Percentiles rank a stretch among this genome's conserved stretches.
Evolutionary conservation across 2,113 vertebrate species (phyloP).

Genomic region (Colaptes auratus): DNA sequence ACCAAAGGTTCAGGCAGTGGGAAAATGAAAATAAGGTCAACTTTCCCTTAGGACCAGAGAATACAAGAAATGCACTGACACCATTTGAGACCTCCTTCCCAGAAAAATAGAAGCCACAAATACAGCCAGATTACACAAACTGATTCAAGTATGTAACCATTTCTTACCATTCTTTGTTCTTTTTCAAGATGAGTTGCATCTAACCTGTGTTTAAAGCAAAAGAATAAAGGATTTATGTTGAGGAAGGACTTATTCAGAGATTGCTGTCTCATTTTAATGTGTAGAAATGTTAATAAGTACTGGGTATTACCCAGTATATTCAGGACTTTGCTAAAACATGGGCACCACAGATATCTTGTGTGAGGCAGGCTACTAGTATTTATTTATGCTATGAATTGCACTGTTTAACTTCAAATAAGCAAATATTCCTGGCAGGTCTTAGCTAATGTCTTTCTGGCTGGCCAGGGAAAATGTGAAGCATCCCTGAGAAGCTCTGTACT

Average conservation of each 20-base stretch:
- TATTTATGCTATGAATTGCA: slow-evolving; percentile 35
- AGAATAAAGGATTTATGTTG: neutral
- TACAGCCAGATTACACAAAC: slow-evolving; percentile 39
- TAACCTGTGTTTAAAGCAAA: neutral
- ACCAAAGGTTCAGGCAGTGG: slow-evolving; percentile 64
- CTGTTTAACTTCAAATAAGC: slow-evolving; percentile 51
- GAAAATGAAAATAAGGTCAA: slow-evolving; percentile 76
- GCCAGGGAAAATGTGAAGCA: slow-evolving; percentile 55
- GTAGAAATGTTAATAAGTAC: neutral
- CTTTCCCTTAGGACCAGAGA: slow-evolving; percentile 72
- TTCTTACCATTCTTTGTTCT: neutral
- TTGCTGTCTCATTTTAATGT: neutral
- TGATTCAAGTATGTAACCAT: slow-evolving; percentile 31
- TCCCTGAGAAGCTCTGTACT: slow-evolving; percentile 42
- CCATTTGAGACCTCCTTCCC: slow-evolving; percentile 54
- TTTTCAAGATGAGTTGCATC: neutral
- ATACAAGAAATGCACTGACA: slow-evolving; percentile 60
- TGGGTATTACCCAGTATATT: neutral
- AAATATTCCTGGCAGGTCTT: slow-evolving; percentile 56
- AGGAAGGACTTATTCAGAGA: neutral
- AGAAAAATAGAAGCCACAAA: slow-evolving; percentile 67
- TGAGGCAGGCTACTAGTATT: slow-evolving; percentile 16
- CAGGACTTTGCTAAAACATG: slow-evolving; percentile 26
- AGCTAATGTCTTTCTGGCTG: slow-evolving; percentile 36
- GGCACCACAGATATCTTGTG: slow-evolving; percentile 1